Conservation (phyloP, 2,888 invertebrate genomes). For the Teinopalpus imperialis region DNA sequence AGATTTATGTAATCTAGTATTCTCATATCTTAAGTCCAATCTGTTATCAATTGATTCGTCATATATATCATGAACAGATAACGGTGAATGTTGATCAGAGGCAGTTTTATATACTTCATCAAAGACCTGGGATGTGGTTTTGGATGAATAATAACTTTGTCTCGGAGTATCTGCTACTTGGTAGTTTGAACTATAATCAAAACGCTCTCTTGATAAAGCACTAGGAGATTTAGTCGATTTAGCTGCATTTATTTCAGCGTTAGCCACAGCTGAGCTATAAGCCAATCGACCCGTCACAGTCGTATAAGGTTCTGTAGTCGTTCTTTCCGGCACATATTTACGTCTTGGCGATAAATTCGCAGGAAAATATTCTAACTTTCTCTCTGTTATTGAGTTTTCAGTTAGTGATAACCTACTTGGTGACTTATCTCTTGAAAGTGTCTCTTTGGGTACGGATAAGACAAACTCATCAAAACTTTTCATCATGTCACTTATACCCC, state of each 20-base stretch:
- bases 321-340: constrained; percentile 79
- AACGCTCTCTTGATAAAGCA: constrained; percentile 80
- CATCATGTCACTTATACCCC: constrained; percentile 86
- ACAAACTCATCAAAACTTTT: constrained; percentile 83
- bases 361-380: constrained; percentile 83
- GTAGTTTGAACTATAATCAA: constrained; percentile 81
- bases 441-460: constrained; percentile 75
- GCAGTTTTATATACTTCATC: constrained; percentile 76
- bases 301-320: constrained; percentile 83
- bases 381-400: constrained; percentile 84
- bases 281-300: constrained; percentile 85
- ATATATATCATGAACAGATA: constrained; percentile 84
- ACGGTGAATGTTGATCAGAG: constrained; percentile 83
- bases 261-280: constrained; percentile 85
- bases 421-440: constrained; percentile 77
- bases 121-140: constrained; percentile 62
- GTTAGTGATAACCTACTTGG: constrained; percentile 84
- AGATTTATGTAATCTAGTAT: constrained; percentile 73
- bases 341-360: constrained; percentile 82
- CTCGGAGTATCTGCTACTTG: constrained; percentile 63
- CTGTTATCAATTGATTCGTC: constrained; percentile 76
- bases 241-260: constrained; percentile 82
- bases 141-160: constrained; percentile 62
- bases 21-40: constrained; percentile 73
- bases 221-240: constrained; percentile 75